Conservation (phyloP, 2,113 vertebrate genomes). For the Barnardius zonarius region DNA sequence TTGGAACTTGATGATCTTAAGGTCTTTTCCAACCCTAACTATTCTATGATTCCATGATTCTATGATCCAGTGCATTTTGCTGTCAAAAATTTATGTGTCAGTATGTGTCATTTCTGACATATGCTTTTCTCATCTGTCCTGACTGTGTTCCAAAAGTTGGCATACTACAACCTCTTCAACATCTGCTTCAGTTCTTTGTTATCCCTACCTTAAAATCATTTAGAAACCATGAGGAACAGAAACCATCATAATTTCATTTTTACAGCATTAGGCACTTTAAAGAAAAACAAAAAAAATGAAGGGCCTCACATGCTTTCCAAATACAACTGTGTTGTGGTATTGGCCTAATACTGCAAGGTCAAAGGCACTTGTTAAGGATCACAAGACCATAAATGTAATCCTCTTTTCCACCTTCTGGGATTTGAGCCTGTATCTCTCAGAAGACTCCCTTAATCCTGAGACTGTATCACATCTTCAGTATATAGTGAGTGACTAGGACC, state of each 20-base stretch:
- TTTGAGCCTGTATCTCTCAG: background rate
- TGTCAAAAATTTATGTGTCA: background rate
- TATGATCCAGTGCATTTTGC: background rate
- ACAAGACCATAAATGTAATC: background rate
- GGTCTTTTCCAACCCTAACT: too few species aligned
- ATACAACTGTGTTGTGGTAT: background rate
- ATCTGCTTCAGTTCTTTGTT: background rate
- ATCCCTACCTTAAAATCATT: background rate
- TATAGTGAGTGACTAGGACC: background rate
- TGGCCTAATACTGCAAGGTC: background rate
- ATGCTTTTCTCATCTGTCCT: background rate
- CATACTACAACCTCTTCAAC: background rate
- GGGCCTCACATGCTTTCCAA: background rate
- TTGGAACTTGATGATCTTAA: too few species aligned
- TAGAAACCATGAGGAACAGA: background rate
- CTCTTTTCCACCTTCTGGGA: background rate
- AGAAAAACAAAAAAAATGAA: background rate
- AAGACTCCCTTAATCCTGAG: background rate
- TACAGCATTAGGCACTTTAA: background rate
- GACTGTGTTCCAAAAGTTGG: background rate
- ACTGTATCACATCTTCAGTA: fast-evolving
- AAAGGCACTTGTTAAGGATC: background rate
- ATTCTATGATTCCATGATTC: too few species aligned
- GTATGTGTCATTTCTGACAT: background rate
- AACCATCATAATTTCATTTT: background rate